Evolutionary conservation across 2,797 vertebrate genomes (phyloP), one percentile per base, ranked within the genome.

Genomic region (Rhinatrema bivittatum): DNA sequence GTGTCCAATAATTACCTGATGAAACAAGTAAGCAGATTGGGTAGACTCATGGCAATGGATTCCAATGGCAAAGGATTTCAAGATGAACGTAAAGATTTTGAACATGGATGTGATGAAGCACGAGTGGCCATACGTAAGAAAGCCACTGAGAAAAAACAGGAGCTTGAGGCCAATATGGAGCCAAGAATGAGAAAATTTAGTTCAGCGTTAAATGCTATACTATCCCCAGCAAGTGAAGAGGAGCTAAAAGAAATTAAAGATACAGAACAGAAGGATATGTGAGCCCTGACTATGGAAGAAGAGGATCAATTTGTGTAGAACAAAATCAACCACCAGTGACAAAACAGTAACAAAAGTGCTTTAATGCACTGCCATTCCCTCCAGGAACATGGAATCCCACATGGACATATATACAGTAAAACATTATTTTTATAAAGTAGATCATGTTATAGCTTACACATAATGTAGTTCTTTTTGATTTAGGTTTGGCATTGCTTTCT

Each of bases 1-100:
- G 27, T 55, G 14, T 55, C 41, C 4, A 21, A 30, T 21, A 32
- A 32, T 6, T 44, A 39, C 25, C 37, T 55, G 20, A 55, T 50
- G 46, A 20, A 28, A 3, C 36, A 17, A 1, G 15, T 55, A 12
- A 45, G 31, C 28, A 41, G 29, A 7, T 28, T 55, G 10, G 46
- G 46, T 2, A 14, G 11, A 9, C 46, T 55, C 14, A 33, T 55
- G 2, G 16, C 36, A 10, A 17, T 50, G 41, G 36, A 55, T 16
- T 10, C 29, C 2, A 15, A 23, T 2, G n/a, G 41, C 3, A 22
- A 32, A 0, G 13, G 11, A 2, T 37, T 55, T 10, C 2, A 19
- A 3, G 8, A 15, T 1, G 18, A 55, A 14, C 21, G 46, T 9
- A 16, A 11, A 2, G 2, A 3, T 1, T 28, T 50, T 9, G 22